Base-by-base conservation (phyloP, 2,888 invertebrate species). In the Eilema griseolum region DNA sequence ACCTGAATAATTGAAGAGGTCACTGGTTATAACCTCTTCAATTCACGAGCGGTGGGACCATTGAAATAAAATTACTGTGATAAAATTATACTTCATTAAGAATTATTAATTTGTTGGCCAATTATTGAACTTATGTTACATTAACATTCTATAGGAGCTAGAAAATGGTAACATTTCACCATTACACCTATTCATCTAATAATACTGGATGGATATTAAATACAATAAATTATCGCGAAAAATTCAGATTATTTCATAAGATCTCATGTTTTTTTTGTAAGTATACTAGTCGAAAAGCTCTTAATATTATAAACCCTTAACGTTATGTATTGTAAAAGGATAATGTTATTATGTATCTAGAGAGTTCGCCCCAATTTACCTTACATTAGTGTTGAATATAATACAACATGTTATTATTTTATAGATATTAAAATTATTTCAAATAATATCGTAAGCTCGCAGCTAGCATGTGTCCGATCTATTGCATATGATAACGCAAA, bases 141-240 rank as follows among this genome's bases (percentile, higher is more conserved):
- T 89, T 89, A 89, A 87, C 77, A 86, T 83, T 83, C 89, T 90
- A 91, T 90, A 92, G 90, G 90, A 92, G 88, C 90, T 93, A 93
- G 85, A 91, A 86, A 89, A 91, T 89, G 90, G 88, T 85, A 80
- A 80, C 71, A 78, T 78, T 86, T 79, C 78, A 86, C 88, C 88
- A 89, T 91, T 91, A 93, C 77, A 92, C 88, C 90, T 93, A 93
- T 92, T 90, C 88, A 90, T 93, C 93, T 94, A 94, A 94, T 93
- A 93, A 95, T 94, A 95, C 93, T 95, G 95, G 94, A 95, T 94
- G 94, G 93, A 94, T 88, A 93, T 92, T 93, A 91, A 90, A 90
- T 93, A 88, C 89, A 91, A 91, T 92, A 92, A 93, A 91, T 90
- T 91, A 91, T 92, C 88, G 92, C 92, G 91, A 92, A 91, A 90